Base-by-base conservation (phyloP, 2,113 vertebrate genomes). In the Cyanocitta stelleri region DNA sequence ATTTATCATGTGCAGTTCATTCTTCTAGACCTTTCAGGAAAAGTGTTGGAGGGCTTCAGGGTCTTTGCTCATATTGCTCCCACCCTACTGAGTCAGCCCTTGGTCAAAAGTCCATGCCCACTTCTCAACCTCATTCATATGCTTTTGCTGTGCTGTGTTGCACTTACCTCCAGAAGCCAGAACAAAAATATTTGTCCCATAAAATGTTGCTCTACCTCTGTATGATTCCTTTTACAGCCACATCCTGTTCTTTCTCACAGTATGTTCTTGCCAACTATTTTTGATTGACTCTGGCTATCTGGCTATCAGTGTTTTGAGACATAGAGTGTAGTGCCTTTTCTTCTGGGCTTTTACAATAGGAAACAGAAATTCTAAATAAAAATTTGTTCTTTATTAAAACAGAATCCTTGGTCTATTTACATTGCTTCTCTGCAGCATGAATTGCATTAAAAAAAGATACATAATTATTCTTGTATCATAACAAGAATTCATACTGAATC, bases 31-130 rank as follows among this genome's bases (percentile, higher is more conserved):
- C 13, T 48, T 32, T 61, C 39, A 61, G 46, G 16, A 61, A 58
- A 43, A 39, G 19, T 29, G 19, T 21, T 0, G 0, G 39, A n/a
- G 20, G 3, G 13, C 10, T 39, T 81, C 44, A 44, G 6, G 44
- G 19, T 11, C 23, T 61, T 24, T 46, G 46, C 13, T 17, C 10
- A 24, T 39, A 33, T 15, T 74, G 19, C 74, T 46, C 23, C 11
- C 19, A 30, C 11, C 4, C 44, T 15, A 5, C 4, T 24, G 44
- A 67, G 29, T 59, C 52, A 59, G 23, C 43, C 22, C 27, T 46
- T 30, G 46, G 52, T 8, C 27, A 67, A 13, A 51, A 44, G 23
- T 6, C 69, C 61, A 26, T 17, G 15, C 3, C 69, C 33, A 10
- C 11, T 39, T 24, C 69, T 39, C 54, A 67, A 0, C 16, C 33